Conservation (phyloP, 1,140 invertebrate genomes). For the Mycetomoellerius zeteki region DNA sequence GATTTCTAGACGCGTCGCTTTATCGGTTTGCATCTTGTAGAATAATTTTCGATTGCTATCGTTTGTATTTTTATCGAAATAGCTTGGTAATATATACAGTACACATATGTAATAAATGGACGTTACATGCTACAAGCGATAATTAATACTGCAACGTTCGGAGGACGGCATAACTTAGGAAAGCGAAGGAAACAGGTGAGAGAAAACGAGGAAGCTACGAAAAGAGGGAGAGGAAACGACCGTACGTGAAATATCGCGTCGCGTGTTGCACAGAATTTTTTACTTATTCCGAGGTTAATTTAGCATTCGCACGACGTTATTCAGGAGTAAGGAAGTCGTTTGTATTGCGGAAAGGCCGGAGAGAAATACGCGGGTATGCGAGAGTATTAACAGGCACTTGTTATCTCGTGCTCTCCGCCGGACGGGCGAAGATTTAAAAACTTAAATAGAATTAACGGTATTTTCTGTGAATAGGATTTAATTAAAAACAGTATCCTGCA, state of each 20-base stretch:
- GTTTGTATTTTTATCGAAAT: constrained; percentile 1
- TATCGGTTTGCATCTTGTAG: neutral
- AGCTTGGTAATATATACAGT: neutral
- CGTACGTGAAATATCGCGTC: constrained; percentile 59
- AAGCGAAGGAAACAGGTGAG: neutral
- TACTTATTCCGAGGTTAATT: constrained; percentile 62
- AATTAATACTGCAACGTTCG: constrained; percentile 44
- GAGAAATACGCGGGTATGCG: constrained; percentile 41
- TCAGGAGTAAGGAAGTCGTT: constrained; percentile 61
- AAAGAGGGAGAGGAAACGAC: constrained; percentile 26
- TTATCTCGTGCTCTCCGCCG: constrained; percentile 1
- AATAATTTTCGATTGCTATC: neutral
- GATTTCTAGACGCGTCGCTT: neutral
- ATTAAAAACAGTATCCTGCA: constrained; percentile 52
- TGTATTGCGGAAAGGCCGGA: constrained; percentile 36
- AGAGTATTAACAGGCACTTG: constrained; percentile 33
- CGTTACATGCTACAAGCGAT: constrained; percentile 7
- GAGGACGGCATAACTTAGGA: constrained; percentile 21
- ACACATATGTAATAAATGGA: neutral
- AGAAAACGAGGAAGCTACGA: constrained; percentile 14
- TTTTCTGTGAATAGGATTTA: constrained; percentile 9
- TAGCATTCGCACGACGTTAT: constrained; percentile 53
- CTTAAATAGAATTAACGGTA: constrained; percentile 52
- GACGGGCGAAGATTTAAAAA: constrained; percentile 41
- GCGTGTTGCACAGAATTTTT: constrained; percentile 54